These are phyloP conservation scores for Lamprotornis superbus DNA, from an alignment of 2,113 vertebrate genomes.

Conservation along the genomic window DNA sequence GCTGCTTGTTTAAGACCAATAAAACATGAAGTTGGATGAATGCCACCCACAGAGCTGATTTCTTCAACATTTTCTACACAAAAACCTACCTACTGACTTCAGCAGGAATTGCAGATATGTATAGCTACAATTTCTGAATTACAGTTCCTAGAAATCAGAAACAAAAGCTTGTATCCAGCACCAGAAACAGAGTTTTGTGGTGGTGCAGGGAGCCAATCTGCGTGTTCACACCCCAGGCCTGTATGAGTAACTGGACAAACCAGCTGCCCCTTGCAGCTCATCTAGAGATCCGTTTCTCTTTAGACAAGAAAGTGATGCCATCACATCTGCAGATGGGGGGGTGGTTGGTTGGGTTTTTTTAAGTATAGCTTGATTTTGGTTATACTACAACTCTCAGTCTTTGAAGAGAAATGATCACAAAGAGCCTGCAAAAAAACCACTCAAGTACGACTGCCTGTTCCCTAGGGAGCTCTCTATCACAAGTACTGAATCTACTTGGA, in stretches of 20 bases:
- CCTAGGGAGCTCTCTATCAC: background rate
- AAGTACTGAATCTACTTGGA: background rate
- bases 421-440: background rate
- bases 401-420: background rate
- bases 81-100: background rate
- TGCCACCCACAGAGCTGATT: background rate
- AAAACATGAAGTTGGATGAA: background rate
- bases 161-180: background rate
- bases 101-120: background rate
- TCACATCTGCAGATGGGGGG: background rate
- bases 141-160: background rate
- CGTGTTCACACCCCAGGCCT: background rate
- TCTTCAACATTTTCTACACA: background rate
- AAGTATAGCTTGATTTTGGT: background rate
- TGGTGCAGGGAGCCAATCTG: background rate
- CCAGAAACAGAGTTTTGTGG: background rate
- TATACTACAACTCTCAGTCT: background rate
- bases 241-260: background rate
- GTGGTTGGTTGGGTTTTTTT: background rate
- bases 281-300: background rate
- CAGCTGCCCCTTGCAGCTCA: background rate
- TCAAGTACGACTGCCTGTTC: fast-evolving
- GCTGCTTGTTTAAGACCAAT: constrained; percentile 4
- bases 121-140: background rate
- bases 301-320: background rate